These are phyloP conservation scores for Drosophila lutescens DNA, from an alignment of 2,888 invertebrate genomes.

Conservation along the genomic window DNA sequence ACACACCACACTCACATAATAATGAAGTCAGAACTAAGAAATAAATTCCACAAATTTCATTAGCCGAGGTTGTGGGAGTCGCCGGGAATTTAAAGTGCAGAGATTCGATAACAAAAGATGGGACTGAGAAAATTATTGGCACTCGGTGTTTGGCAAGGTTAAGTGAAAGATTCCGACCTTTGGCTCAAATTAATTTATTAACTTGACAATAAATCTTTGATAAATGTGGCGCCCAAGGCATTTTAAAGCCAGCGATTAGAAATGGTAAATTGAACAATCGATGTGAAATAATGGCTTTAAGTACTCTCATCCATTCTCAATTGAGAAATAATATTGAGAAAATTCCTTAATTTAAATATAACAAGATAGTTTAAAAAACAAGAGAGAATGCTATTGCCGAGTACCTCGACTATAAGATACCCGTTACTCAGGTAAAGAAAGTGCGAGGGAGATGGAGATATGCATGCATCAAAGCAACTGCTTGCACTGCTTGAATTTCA, in stretches of 20 bases:
- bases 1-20: conserved; percentile 13
- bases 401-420: no score
- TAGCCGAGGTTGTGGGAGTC: background rate
- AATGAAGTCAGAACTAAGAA: conserved; percentile 35
- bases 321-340: no score
- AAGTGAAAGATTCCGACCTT: background rate
- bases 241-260: background rate
- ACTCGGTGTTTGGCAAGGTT: conserved; percentile 1
- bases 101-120: background rate
- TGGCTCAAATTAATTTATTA: background rate
- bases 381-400: no score
- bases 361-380: no score
- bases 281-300: background rate
- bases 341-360: no score
- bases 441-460: no score
- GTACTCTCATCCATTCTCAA: no score
- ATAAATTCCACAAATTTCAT: conserved; percentile 40
- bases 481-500: no score
- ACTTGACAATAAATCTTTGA: conserved; percentile 3
- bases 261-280: background rate
- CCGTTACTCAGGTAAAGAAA: no score
- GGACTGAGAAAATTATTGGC: background rate
- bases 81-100: background rate
- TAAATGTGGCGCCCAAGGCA: background rate
- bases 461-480: no score